These are phyloP conservation scores for Tyto alba DNA, from an alignment of 2,113 vertebrate species.

Conservation along the genomic window DNA sequence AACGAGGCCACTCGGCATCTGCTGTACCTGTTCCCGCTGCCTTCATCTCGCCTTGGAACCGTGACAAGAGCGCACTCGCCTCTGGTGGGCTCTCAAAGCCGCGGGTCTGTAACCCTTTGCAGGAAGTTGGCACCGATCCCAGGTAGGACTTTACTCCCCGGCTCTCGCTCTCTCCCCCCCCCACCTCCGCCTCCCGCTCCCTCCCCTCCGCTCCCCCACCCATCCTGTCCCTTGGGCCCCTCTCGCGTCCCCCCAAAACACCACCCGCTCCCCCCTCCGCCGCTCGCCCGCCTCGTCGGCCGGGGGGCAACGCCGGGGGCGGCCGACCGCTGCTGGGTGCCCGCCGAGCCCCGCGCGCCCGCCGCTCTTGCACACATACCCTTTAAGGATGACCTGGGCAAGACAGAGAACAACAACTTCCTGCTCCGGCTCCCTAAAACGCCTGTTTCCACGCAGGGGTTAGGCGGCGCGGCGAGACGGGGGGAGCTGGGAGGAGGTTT, in stretches of 20 bases:
- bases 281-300: neutral
- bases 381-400: conserved; percentile 61
- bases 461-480: conserved; percentile 40
- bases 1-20: conserved; percentile 59
- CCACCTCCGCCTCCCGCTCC: conserved; percentile 33
- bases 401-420: conserved; percentile 58
- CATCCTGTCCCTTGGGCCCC: conserved; percentile 48
- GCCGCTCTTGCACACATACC: conserved; percentile 27
- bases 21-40: conserved; percentile 68
- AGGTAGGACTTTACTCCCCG: conserved; percentile 69
- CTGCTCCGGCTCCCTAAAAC: conserved; percentile 62
- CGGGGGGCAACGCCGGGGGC: neutral
- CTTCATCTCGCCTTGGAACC: conserved; percentile 65
- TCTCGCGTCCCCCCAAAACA: neutral
- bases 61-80: conserved; percentile 66
- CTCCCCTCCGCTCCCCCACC: conserved; percentile 42
- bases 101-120: conserved; percentile 67
- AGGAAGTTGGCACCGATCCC: conserved; percentile 72
- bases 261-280: neutral
- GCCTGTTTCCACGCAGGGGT: conserved; percentile 60
- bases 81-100: conserved; percentile 66
- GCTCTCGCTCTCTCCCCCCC: conserved; percentile 41
- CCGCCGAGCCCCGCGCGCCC: neutral
- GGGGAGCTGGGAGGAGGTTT: conserved; percentile 57
- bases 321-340: neutral